These are phyloP conservation scores for Sus cebifrons DNA, from an alignment of 2,797 vertebrate genomes.

Conservation along the genomic window DNA sequence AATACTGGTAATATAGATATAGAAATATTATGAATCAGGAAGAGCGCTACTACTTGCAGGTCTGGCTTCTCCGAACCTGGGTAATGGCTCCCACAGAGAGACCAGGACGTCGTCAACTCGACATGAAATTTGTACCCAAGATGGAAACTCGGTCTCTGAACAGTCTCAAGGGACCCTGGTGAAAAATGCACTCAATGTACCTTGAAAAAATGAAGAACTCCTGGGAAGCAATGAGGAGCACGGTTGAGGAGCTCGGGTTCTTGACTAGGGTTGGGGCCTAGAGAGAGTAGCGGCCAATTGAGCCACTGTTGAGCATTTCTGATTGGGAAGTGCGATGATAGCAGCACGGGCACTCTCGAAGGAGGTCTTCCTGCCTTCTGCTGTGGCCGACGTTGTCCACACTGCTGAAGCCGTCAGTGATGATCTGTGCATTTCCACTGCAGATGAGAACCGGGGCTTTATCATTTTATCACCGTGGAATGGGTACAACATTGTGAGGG, in stretches of 20 bases:
- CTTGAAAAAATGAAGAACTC: background rate
- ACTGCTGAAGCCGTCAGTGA: rapidly evolving
- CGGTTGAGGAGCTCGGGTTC: rapidly evolving
- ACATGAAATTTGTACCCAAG: rapidly evolving
- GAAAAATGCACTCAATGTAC: rapidly evolving
- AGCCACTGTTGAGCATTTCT: rapidly evolving
- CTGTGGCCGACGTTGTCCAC: rapidly evolving
- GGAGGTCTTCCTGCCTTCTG: background rate
- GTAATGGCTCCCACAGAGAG: background rate
- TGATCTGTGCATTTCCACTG: rapidly evolving
- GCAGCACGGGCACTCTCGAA: rapidly evolving
- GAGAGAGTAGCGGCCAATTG: rapidly evolving
- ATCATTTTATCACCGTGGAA: rapidly evolving
- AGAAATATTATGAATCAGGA: background rate
- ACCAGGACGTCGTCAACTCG: background rate
- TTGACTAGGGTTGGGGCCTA: too few species aligned
- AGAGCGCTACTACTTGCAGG: too few species aligned
- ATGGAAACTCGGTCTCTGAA: rapidly evolving
- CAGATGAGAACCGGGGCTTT: background rate
- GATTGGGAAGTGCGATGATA: rapidly evolving
- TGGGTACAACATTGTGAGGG: rapidly evolving
- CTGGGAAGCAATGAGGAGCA: background rate
- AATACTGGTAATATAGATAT: background rate
- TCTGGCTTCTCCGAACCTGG: background rate
- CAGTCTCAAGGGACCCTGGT: background rate